Conservation (phyloP, 2,888 invertebrate species). For the Andricus curvator region DNA sequence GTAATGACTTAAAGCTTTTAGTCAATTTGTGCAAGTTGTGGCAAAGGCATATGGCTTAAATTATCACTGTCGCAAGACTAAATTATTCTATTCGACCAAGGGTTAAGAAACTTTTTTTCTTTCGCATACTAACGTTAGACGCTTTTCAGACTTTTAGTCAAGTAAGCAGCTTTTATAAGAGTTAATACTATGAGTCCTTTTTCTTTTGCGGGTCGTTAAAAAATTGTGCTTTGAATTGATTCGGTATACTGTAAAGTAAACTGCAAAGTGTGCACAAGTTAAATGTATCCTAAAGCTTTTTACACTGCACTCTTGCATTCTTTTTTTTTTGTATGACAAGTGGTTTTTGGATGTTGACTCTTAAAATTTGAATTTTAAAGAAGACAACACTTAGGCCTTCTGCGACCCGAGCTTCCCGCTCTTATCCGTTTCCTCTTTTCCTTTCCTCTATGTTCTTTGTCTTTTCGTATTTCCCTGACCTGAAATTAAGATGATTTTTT, state of each 20-base stretch:
- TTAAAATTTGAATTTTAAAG: conserved; percentile 66
- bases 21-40: conserved; percentile 34
- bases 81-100: conserved; percentile 29
- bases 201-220: conserved; percentile 40
- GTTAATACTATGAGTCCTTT: conserved; percentile 39
- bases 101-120: conserved; percentile 12
- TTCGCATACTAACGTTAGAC: neutral
- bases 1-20: conserved; percentile 34
- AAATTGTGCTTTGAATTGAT: conserved; percentile 53
- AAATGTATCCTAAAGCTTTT: conserved; percentile 71
- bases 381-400: conserved; percentile 74
- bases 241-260: conserved; percentile 49
- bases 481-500: conserved; percentile 49
- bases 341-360: conserved; percentile 51
- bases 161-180: conserved; percentile 32
- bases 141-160: conserved; percentile 24
- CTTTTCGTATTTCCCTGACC: conserved; percentile 93
- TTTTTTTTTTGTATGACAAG: conserved; percentile 48
- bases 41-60: conserved; percentile 16
- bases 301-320: conserved; percentile 68
- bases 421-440: conserved; percentile 82
- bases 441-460: conserved; percentile 90
- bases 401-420: conserved; percentile 70
- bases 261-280: conserved; percentile 70
- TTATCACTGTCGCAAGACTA: conserved; percentile 35